These are phyloP conservation scores for Corydoras sp. DNA, from an alignment of 2,113 vertebrate genomes.

Conservation along the genomic window DNA sequence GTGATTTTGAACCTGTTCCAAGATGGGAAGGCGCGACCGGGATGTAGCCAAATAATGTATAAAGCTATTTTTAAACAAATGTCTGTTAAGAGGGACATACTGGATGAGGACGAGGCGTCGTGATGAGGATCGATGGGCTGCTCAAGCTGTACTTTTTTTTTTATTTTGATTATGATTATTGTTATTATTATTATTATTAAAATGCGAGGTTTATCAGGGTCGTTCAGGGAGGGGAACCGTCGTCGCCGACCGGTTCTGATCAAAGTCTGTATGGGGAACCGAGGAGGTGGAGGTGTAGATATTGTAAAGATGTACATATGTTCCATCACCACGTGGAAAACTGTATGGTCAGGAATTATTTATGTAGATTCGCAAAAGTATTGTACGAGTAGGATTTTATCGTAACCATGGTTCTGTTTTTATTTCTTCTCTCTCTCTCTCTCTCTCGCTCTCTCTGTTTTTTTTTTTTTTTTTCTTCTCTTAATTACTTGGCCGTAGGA, in stretches of 20 bases:
- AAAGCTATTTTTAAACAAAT: background rate
- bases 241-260: background rate
- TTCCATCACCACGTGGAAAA: conserved; percentile 53
- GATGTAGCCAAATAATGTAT: conserved; percentile 28
- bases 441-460: no score
- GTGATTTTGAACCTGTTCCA: conserved; percentile 35
- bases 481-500: conserved; percentile 54
- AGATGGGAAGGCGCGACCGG: conserved; percentile 22
- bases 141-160: conserved; percentile 2
- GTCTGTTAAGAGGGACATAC: conserved; percentile 17
- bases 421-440: conserved; percentile 34
- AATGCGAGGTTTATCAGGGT: conserved; percentile 30
- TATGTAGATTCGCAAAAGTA: conserved; percentile 72
- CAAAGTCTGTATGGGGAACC: conserved; percentile 32
- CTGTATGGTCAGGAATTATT: conserved; percentile 80
- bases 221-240: conserved; percentile 33
- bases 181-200: no score
- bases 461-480: background rate
- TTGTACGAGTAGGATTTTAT: conserved; percentile 76
- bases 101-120: conserved; percentile 17
- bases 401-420: conserved; percentile 78
- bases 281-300: conserved; percentile 69
- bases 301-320: conserved; percentile 71
- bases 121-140: conserved; percentile 3
- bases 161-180: background rate